Evolutionary conservation across 2,113 vertebrate genomes (phyloP), one percentile per base, ranked within the genome.

Genomic region (Nothobranchius furzeri): DNA sequence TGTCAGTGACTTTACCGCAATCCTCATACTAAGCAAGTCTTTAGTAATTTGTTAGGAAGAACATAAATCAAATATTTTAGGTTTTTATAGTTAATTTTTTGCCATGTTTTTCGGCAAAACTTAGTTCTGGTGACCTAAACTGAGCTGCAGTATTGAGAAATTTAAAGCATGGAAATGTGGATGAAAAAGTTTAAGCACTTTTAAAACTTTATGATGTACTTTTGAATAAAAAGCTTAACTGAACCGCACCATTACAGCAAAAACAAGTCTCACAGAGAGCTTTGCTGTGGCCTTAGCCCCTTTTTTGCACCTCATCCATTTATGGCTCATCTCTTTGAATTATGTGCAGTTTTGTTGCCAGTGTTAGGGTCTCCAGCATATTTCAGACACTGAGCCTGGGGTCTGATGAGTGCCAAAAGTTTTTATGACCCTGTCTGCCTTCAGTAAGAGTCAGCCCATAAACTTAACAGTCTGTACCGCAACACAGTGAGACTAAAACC

Each of bases 381-480:
- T 83, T 73, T 61, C 78, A 76, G 61, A 64, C 66, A 76, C 69
- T 54, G 65, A 70, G 73, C 37, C 78, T 63, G 81, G 82, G 79
- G 81, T 87, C 72, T 77, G 75, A 70, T 48, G 15, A 73, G 67
- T 62, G 77, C 75, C 76, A 68, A 47, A 64, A 54, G 45, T 46
- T 82, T 86, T 85, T 82, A 88, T 64, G 55, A 76, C 79, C 45
- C 74, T 15, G 78, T 79, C 85, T 90, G 85, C 76, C 77, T 74
- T 84, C 74, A 85, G 76, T 76, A 53, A 81, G 70, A 84, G 81
- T 64, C 78, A 80, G 82, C 60, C 60, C 52, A 58, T 91, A 88
- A 91, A 90, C 81, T 76, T 85, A 80, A 84, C 75, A 78, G 79
- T 85, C 81, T 79, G 55, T 70, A 90, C 87, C 79, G 74, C 88